Evolutionary conservation across 2,888 invertebrate genomes (phyloP), one percentile per base, ranked within the genome.

Genomic region (Lysandra bellargus): DNA sequence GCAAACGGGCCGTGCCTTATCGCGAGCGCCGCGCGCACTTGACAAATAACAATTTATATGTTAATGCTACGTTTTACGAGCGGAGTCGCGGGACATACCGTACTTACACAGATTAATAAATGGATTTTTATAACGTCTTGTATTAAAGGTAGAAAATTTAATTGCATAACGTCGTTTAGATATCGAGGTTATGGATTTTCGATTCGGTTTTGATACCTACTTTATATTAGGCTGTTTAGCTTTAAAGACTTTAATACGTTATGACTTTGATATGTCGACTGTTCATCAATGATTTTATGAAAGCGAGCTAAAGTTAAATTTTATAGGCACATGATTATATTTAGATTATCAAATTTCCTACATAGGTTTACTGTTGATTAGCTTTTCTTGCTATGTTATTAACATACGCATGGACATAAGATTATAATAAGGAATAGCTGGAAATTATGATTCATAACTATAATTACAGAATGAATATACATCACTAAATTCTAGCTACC

Each of bases 11-110:
- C 87, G 86, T 86, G 85, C 84, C 86, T 83, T 90, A 89, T 89
- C 87, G 82, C n/a, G 61, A 73, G 80, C 83, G 83, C 73, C 81
- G 81, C 83, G 84, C 83, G 79, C 74, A 78, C 79, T 60, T 79
- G 78, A 82, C 88, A 87, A 88, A 88, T 85, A 87, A 80, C 88
- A 87, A 90, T 90, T 89, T 90, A 85, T 90, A 90, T 90, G 90
- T 86, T 89, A 90, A 90, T 90, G 86, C 37, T 73, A 73, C 61
- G 80, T 61, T 60, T 75, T 79, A 78, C 74, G 74, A 73, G 69
- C 60, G 80, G 78, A 81, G 79, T 81, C 79, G 81, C 80, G 78
- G 80, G 79, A 74, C 80, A 80, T 78, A 74, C 80, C 79, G 80
- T 80, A 80, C 80, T 78, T 74, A 53, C 73, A 60, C 64, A 80